Base-by-base conservation (phyloP, 2,888 invertebrate species). In the Lycaena phlaeas region DNA sequence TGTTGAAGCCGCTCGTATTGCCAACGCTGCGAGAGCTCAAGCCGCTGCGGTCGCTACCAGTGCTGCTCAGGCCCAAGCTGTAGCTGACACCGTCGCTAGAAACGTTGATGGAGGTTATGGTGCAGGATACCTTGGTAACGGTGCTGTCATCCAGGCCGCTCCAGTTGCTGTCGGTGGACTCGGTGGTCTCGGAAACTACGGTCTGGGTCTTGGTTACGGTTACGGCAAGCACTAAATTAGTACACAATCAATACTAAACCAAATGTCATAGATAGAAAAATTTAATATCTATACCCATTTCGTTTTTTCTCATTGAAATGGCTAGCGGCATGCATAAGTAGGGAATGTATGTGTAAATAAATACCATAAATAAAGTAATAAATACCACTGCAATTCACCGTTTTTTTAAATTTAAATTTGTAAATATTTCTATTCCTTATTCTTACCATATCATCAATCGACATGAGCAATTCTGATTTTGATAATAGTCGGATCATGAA, bases 251-350 rank as follows among this genome's bases (percentile, higher is more conserved):
- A 15, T n/a, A n/a, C n/a, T 26, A 15, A 39, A 30, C 10, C 34
- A 38, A 48, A 45, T 50, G 37, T 45, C 40, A 49, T 54, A 48
- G 44, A 56, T 54, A 58, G 54, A 52, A 58, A 55, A 59, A 64
- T 60, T 54, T 60, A 59, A 68, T 61, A 68, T 74, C 71, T 76
- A 70, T 65, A 71, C 59, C 74, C 75, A 70, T 79, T 78, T 79
- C 72, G 48, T 50, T 53, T 44, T 49, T 59, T 61, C 52, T 41
- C 45, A 57, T 56, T 53, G 74, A 78, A 78, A 77, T 75, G 75
- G 76, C 68, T 66, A 66, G 68, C 71, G 68, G 76, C 74, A 73
- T 65, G 73, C 48, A 55, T 57, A 58, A 64, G n/a, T 64, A 64
- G 44, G 36, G 57, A 59, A 63, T 61, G 61, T 56, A 64, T 59